Evolutionary conservation across 2,797 vertebrate genomes (phyloP), one percentile per base, ranked within the genome.

Genomic region (Steatocranus sp.): DNA sequence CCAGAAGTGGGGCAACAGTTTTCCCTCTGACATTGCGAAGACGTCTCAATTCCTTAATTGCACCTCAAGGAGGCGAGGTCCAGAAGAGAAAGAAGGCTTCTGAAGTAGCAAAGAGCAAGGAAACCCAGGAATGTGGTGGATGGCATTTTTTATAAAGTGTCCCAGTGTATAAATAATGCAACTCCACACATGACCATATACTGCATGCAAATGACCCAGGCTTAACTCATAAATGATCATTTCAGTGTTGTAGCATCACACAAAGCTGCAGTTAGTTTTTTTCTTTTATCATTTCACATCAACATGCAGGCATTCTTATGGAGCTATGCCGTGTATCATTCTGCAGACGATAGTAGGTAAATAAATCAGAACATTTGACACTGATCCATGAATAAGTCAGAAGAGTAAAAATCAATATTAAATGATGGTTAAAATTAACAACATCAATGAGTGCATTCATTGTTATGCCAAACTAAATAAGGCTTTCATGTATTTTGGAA

Each of bases 391-490:
- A 73, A 73, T 73, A 73, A 48, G 25, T 48, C 41, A 70, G 38
- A 18, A 63, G 34, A 63, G 58, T 38, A 38, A 70, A 70, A 46
- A 46, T 46, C 23, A 46, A 43, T 46, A 70, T 46, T 46, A 46
- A 46, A 70, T 30, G 15, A 43, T 25, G 38, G 25, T 30, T 46
- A 70, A 70, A 70, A 30, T 70, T 11, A 43, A 27, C 38, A 8
- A 11, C 41, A 18, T 17, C 23, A 70, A 0, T 48, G 17, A 11
- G 30, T 48, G 25, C 23, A 73, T 73, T 73, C 68, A 48, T 30
- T 18, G 23, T n/a, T 12, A 70, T 11, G 15, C 36, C 38, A 17
- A 27, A 70, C 23, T 46, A 11, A 46, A 46, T 70, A 46, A 27
- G 25, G 66, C 10, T 2, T 46, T 0, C 66, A 18, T 30, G 27